Conservation (phyloP, 2,797 vertebrate species). For the Myripristis murdjan region DNA sequence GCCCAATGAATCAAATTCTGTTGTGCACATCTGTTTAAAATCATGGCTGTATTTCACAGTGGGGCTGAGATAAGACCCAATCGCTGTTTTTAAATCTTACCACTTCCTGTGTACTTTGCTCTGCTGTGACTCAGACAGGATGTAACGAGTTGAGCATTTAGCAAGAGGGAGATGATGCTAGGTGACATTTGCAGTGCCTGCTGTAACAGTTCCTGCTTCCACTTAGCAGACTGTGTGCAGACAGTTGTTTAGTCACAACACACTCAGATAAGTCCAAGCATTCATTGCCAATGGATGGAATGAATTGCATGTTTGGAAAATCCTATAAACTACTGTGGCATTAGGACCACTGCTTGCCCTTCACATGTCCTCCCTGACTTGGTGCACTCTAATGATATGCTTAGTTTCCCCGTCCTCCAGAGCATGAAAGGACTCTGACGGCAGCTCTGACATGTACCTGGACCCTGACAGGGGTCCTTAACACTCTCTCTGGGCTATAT, state of each 20-base stretch:
- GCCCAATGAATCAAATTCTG: constrained; percentile 53
- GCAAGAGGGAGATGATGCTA: constrained; percentile 65
- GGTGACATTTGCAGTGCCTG: constrained; percentile 78
- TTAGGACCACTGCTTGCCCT: constrained; percentile 34
- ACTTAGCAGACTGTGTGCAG: constrained; percentile 41
- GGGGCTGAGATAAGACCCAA: constrained; percentile 25
- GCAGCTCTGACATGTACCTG: constrained; percentile 41
- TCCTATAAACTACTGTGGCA: background rate
- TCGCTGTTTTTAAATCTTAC: constrained; percentile 56
- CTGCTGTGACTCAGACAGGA: constrained; percentile 54
- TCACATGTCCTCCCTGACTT: constrained; percentile 36
- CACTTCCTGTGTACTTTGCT: constrained; percentile 67
- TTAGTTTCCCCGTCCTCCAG: constrained; percentile 34
- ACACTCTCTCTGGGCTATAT: constrained; percentile 69
- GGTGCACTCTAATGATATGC: constrained; percentile 34
- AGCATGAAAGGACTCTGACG: constrained; percentile 6
- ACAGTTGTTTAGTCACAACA: background rate
- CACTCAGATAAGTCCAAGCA: constrained; percentile 30
- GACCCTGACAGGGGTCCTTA: constrained; percentile 44
- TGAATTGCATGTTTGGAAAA: constrained; percentile 27
- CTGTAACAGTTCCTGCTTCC: constrained; percentile 38
- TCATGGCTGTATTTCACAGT: constrained; percentile 34
- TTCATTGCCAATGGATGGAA: background rate
- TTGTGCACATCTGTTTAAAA: constrained; percentile 63
- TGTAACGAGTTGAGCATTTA: constrained; percentile 70